These are phyloP conservation scores for Balaeniceps rex DNA, from an alignment of 2,113 vertebrate species.

Conservation along the genomic window DNA sequence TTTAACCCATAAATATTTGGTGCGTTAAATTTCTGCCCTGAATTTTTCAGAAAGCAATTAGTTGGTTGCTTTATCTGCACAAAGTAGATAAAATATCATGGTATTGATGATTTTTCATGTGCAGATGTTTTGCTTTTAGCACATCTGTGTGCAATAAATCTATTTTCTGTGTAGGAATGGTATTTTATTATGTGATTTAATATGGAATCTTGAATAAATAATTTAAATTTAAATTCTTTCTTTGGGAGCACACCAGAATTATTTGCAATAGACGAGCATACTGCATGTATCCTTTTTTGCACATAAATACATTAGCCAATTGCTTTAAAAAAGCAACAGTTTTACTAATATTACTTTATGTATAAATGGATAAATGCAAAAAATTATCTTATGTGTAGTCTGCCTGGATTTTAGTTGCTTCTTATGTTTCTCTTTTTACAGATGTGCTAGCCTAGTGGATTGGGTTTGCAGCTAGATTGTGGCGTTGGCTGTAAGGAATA, in stretches of 20 bases:
- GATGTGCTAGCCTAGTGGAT: neutral
- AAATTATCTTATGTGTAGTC: neutral
- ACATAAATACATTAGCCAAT: neutral
- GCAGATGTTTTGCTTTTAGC: constrained; percentile 65
- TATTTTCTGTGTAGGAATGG: constrained; percentile 60
- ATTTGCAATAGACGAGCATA: constrained; percentile 24
- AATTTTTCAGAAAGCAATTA: constrained; percentile 43
- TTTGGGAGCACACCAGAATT: constrained; percentile 54
- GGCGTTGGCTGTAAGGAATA: neutral
- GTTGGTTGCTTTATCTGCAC: constrained; percentile 4
- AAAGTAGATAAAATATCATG: constrained; percentile 8
- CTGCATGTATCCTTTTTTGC: neutral
- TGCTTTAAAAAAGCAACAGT: neutral
- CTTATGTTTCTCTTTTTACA: neutral
- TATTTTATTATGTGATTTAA: constrained; percentile 74
- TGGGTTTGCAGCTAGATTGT: neutral
- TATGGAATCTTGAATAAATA: constrained; percentile 74
- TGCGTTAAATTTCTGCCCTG: neutral
- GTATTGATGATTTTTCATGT: constrained; percentile 41
- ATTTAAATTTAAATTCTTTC: constrained; percentile 61
- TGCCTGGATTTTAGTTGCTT: neutral
- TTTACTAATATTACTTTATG: neutral
- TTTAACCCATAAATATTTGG: neutral
- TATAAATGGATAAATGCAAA: neutral
- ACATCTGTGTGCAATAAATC: constrained; percentile 74